Conservation (phyloP, 2,113 vertebrate species). For the Helogale parvula region DNA sequence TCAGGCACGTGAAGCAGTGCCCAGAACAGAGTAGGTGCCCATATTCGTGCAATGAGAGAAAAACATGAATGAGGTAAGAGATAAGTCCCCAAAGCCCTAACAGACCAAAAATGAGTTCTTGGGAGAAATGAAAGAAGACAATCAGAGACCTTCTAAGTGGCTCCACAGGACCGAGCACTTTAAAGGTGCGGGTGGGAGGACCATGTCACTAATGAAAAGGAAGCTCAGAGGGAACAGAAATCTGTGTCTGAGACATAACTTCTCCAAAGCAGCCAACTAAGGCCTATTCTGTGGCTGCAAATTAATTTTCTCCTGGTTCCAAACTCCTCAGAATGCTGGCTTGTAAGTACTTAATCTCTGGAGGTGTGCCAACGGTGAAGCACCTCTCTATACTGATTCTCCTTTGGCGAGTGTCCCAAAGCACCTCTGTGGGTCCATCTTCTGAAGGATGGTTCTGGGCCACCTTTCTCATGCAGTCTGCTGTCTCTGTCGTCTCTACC, state of each 20-base stretch:
- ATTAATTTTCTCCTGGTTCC: neutral
- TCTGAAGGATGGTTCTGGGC: neutral
- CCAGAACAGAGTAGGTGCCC: neutral
- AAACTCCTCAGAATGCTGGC: neutral
- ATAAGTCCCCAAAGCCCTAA: neutral
- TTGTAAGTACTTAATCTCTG: neutral
- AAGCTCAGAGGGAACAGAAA: neutral
- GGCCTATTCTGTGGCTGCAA: neutral
- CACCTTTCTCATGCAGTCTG: rapidly evolving
- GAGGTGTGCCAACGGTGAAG: neutral
- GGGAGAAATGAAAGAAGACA: neutral
- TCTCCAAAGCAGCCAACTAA: neutral
- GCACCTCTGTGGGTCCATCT: neutral
- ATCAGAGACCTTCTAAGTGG: neutral
- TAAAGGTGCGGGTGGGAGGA: neutral
- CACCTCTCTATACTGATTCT: rapidly evolving
- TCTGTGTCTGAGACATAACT: neutral
- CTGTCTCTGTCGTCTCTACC: neutral
- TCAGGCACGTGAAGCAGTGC: neutral
- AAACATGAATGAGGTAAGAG: neutral
- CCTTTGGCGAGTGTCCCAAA: neutral
- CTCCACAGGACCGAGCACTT: neutral
- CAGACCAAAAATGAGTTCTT: neutral
- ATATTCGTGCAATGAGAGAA: neutral
- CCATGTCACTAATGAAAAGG: neutral